These are phyloP conservation scores for Holcopasites calliopsidis DNA, from an alignment of 1,140 invertebrate species.

Conservation along the genomic window DNA sequence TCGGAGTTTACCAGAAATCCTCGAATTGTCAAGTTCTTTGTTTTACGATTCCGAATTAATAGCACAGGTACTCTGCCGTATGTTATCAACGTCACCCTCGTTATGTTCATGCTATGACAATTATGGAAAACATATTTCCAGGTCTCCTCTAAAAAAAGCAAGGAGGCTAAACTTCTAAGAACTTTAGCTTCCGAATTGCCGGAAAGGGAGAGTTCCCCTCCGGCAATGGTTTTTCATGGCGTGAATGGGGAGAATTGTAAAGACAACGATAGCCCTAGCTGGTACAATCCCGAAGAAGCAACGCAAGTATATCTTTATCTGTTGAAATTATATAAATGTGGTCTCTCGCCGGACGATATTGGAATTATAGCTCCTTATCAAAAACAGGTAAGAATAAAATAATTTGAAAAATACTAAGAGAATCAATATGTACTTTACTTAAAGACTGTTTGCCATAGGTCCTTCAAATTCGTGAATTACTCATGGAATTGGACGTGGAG, in stretches of 20 bases:
- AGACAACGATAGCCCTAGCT: constrained; percentile 88
- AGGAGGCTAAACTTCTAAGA: constrained; percentile 69
- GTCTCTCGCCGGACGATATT: constrained; percentile 86
- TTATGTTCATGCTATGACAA: constrained; percentile 11
- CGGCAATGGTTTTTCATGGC: constrained; percentile 89
- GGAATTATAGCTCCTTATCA: constrained; percentile 96
- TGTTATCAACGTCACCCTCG: not conserved
- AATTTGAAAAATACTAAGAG: constrained; percentile 10
- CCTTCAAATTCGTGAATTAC: constrained; percentile 84
- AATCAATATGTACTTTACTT: constrained; percentile 69
- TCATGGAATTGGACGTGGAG: constrained; percentile 84
- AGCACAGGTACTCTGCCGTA: constrained; percentile 80
- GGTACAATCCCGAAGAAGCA: constrained; percentile 94
- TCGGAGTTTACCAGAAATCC: constrained; percentile 88
- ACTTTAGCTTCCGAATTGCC: constrained; percentile 68
- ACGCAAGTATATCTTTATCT: constrained; percentile 84
- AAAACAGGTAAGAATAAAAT: constrained; percentile 86
- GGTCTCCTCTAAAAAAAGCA: constrained; percentile 58
- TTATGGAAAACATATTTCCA: constrained; percentile 29
- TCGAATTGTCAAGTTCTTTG: constrained; percentile 87
- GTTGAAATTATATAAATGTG: constrained; percentile 83
- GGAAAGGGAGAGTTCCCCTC: constrained; percentile 71
- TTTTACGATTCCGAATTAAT: constrained; percentile 90
- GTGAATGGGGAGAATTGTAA: constrained; percentile 88
- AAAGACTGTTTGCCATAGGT: constrained; percentile 79